Evolutionary conservation across 2,888 invertebrate species (phyloP).

Genomic region (Thysanoteuthis rhombus): DNA sequence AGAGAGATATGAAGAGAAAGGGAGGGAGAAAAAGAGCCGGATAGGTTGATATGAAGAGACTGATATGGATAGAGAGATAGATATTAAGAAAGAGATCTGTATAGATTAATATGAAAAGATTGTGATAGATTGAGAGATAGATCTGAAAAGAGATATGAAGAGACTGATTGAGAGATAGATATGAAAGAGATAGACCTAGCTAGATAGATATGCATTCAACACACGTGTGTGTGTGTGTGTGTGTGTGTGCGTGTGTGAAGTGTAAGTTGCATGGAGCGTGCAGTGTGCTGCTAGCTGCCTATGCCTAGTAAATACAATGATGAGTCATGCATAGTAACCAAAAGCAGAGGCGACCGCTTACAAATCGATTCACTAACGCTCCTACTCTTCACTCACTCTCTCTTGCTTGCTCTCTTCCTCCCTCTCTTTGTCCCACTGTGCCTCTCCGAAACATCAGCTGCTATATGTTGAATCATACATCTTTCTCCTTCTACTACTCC

Average conservation of each 20-base stretch:
- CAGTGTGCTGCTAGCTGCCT: not conserved
- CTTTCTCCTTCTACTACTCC: not conserved
- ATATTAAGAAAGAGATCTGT: not conserved
- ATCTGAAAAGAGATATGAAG: not conserved
- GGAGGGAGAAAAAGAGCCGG: too few relatives aligned
- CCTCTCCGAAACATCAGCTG: not conserved
- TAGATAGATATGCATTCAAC: not conserved
- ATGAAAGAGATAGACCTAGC: not conserved
- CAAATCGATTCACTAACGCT: not conserved
- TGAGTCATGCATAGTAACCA: slow-evolving; percentile 12
- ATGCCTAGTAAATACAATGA: not conserved
- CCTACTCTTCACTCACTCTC: not conserved
- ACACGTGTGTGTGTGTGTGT: not conserved
- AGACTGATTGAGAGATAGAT: not conserved
- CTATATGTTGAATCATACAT: not conserved
- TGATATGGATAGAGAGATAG: not conserved
- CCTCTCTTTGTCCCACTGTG: not conserved
- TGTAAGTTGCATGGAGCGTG: not conserved
- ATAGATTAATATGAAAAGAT: too few relatives aligned
- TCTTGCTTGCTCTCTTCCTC: not conserved
- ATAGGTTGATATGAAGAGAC: not conserved
- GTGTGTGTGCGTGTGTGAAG: not conserved
- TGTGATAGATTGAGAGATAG: not conserved
- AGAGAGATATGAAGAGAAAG: too few relatives aligned
- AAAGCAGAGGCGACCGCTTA: not conserved